These are phyloP conservation scores for Empis livida DNA, from an alignment of 2,888 invertebrate species.

Conservation along the genomic window DNA sequence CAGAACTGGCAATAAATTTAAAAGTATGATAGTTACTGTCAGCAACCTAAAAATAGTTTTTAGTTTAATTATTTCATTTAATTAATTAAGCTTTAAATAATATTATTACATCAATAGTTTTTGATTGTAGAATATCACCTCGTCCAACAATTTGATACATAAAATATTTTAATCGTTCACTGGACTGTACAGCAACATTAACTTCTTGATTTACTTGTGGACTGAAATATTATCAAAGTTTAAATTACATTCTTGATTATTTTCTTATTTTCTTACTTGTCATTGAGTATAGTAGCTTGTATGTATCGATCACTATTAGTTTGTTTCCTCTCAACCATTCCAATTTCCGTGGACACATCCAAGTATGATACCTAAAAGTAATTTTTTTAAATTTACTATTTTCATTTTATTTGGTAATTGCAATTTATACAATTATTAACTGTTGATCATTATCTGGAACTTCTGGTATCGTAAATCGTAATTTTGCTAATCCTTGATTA, in stretches of 20 bases:
- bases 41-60: slow-evolving; percentile 19
- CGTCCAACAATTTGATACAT: slow-evolving; percentile 72
- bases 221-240: slow-evolving; percentile 24
- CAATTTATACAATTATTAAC: slow-evolving; percentile 29
- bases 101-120: slow-evolving; percentile 48
- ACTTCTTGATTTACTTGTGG: slow-evolving; percentile 58
- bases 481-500: slow-evolving; percentile 25
- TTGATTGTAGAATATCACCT: slow-evolving; percentile 70
- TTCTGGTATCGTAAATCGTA: slow-evolving; percentile 31
- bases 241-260: not conserved
- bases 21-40: slow-evolving; percentile 26
- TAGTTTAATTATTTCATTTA: not conserved
- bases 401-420: not conserved
- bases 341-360: slow-evolving; percentile 45
- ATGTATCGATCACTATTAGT: slow-evolving; percentile 25
- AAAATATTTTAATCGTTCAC: slow-evolving; percentile 61
- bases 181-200: slow-evolving; percentile 62
- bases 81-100: not conserved
- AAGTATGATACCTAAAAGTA: slow-evolving; percentile 56
- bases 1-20: slow-evolving; percentile 55
- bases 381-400: not conserved
- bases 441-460: slow-evolving; percentile 29
- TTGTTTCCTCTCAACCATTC: slow-evolving; percentile 28
- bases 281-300: slow-evolving; percentile 40
- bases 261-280: slow-evolving; percentile 32